Evolutionary conservation across 2,888 invertebrate genomes (phyloP), one percentile per base, ranked within the genome.

Genomic region (Graphium colonna): DNA sequence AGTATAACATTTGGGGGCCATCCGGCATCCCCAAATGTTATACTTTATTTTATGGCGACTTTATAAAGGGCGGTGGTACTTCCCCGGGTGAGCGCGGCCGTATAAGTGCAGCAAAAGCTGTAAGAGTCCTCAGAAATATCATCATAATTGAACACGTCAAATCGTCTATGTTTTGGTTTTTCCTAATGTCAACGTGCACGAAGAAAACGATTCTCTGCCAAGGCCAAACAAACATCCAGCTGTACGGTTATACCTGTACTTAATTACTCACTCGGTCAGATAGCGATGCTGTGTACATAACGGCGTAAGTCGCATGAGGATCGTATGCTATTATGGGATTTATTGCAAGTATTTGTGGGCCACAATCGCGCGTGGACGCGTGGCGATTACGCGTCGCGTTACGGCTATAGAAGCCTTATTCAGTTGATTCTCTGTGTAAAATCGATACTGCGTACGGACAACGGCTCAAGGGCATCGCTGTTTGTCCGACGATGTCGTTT

Each of bases 391-490:
- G 71, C 65, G 62, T 61, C 62, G 62, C 67, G 67, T 60, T 58
- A 68, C 5, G 21, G 21, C 21, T 2, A 21, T 21, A 21, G 21
- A 21, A 21, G 21, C 21, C 21, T 21, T 21, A 21, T 21, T 74
- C 76, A 73, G 71, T 67, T 48, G 86, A 86, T 75, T 79, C 77
- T 75, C 79, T 83, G 77, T 78, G 70, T 72, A 81, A 82, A 85
- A 85, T 86, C 85, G 83, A 86, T 86, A 84, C 56, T 68, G 77
- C 77, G 83, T 79, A 76, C 78, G 82, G 82, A 82, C 82, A 71
- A 71, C 68, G 57, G 60, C 70, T 77, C 84, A 85, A 86, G 85
- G 86, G 73, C 78, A 67, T 43, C 52, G 59, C 55, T 71, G 69
- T 72, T 75, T 73, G 68, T 69, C 67, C 51, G 56, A 38, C 54